Conservation (phyloP, 2,113 vertebrate genomes). For the Peromyscus californicus region DNA sequence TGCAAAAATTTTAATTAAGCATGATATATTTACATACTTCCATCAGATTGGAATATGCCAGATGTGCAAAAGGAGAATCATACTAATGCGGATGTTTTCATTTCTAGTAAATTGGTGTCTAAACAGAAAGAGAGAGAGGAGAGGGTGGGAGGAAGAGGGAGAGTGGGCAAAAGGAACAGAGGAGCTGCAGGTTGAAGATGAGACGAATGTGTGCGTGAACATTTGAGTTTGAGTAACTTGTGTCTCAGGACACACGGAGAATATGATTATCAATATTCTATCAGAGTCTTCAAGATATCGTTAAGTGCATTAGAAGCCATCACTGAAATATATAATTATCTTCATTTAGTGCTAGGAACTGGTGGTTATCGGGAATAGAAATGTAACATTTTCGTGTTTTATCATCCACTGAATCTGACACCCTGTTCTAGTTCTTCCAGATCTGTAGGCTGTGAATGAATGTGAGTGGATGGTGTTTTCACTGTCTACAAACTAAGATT, state of each 20-base stretch:
- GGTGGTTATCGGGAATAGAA: neutral
- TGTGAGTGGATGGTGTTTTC: neutral
- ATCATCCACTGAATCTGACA: neutral
- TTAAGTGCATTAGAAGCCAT: constrained; percentile 32
- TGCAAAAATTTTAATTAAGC: constrained; percentile 82
- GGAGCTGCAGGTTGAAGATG: neutral
- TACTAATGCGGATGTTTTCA: constrained; percentile 55
- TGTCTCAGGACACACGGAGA: neutral
- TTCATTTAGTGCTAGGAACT: neutral
- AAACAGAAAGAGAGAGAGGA: neutral
- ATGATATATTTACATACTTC: constrained; percentile 75
- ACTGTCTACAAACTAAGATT: neutral
- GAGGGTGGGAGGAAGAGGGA: fast-evolving
- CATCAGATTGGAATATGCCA: constrained; percentile 55
- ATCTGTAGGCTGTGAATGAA: neutral
- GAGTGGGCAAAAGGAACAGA: neutral
- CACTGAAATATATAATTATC: constrained; percentile 4
- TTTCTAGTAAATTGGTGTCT: constrained; percentile 55
- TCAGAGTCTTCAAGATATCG: neutral
- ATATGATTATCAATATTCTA: neutral
- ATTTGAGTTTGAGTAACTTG: neutral
- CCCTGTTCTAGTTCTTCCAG: neutral
- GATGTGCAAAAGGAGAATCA: constrained; percentile 66
- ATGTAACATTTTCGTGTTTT: neutral
- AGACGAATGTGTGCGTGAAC: neutral